Conservation (phyloP, 2,113 vertebrate genomes). For the Callionymus lyra region DNA sequence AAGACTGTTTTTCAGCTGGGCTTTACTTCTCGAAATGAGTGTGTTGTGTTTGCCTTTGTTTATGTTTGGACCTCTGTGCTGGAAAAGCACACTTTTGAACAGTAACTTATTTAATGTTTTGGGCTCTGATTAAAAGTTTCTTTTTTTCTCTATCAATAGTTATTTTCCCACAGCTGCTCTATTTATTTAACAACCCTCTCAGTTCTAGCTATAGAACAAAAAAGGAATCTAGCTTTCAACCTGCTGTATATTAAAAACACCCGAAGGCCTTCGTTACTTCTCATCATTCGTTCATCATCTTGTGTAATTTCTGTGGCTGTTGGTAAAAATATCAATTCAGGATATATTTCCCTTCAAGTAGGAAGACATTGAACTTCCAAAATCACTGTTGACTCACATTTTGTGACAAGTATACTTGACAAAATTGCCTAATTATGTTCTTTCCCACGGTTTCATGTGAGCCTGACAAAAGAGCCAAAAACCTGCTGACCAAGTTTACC, state of each 20-base stretch:
- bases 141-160: constrained; percentile 20
- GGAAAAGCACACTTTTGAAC: constrained; percentile 50
- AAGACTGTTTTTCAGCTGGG: not conserved
- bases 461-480: constrained; percentile 15
- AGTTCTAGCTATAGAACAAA: constrained; percentile 41
- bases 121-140: constrained; percentile 22
- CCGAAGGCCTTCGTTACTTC: constrained; percentile 38
- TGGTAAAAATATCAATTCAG: constrained; percentile 1
- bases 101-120: constrained; percentile 66
- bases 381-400: not conserved
- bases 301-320: constrained; percentile 18
- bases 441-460: constrained; percentile 46
- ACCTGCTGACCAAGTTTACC: constrained; percentile 47
- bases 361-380: not conserved
- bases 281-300: constrained; percentile 6
- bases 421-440: constrained; percentile 18
- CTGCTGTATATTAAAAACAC: constrained; percentile 26
- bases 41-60: constrained; percentile 44
- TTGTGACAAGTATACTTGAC: not conserved
- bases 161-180: constrained; percentile 37
- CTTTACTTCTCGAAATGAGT: constrained; percentile 9
- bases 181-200: constrained; percentile 43
- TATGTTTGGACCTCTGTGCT: constrained; percentile 39
- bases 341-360: not conserved
- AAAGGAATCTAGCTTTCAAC: constrained; percentile 28